Conservation (phyloP, 1,140 invertebrate species). For the Drosophila rufa region DNA sequence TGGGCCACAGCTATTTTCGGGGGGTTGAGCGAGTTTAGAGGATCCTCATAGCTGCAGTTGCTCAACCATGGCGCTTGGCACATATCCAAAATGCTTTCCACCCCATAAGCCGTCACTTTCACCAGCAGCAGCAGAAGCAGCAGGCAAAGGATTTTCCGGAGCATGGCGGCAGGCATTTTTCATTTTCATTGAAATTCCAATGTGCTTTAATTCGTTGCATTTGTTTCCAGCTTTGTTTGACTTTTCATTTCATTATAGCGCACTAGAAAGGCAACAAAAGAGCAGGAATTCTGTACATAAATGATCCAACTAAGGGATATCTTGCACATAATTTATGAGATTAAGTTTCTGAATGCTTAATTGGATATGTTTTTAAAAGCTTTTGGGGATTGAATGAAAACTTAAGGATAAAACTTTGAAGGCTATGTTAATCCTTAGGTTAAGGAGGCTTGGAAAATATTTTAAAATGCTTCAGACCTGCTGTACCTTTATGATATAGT, state of each 20-base stretch:
- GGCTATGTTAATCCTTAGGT: not conserved
- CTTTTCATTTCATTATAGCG: constrained; percentile 74
- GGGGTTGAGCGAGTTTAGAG: not conserved
- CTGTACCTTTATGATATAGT: too few relatives aligned
- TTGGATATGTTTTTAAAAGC: not conserved
- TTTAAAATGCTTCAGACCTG: too few relatives aligned
- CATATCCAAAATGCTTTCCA: constrained; percentile 55
- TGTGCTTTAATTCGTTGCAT: constrained; percentile 54
- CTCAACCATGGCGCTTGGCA: constrained; percentile 51
- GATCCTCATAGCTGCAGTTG: constrained; percentile 25
- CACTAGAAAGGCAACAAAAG: constrained; percentile 2
- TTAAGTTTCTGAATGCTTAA: not conserved
- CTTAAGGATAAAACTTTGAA: not conserved
- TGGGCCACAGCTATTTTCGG: constrained; percentile 23
- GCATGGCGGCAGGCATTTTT: constrained; percentile 27
- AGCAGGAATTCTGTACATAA: not conserved
- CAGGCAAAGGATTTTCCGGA: constrained; percentile 1
- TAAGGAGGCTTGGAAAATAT: not conserved
- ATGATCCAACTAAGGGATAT: not conserved
- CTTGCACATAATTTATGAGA: not conserved
- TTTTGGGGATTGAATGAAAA: not conserved
- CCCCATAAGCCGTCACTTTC: constrained; percentile 52
- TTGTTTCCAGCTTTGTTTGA: constrained; percentile 41
- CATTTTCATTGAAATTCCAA: constrained; percentile 50
- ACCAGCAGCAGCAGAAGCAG: constrained; percentile 6